Percentiles rank a stretch among this genome's conserved stretches.
Evolutionary conservation across 53 echinoderm and acorn worm species (phyloP).

Genomic region (Pentamera pediparva): DNA sequence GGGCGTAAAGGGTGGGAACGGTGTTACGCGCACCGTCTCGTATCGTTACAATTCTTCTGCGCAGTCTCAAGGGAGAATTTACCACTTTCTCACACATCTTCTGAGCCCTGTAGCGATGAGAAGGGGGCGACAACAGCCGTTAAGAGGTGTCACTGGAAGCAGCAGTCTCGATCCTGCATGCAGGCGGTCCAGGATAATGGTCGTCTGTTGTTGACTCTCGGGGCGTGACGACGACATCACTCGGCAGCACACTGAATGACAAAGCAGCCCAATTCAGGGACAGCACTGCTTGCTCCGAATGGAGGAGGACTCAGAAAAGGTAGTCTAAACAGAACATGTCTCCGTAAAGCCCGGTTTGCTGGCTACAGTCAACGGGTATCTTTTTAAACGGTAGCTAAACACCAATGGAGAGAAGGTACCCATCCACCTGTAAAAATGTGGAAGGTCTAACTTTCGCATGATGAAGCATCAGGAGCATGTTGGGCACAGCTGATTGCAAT

Average conservation of each 20-base stretch:
- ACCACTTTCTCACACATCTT: no score
- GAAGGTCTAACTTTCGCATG: conserved; percentile 23
- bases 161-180: no score
- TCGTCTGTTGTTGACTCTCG: conserved; percentile 39
- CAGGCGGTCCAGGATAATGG: conserved; percentile 48
- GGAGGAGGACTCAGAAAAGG: conserved; percentile 47
- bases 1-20: no score
- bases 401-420: neutral
- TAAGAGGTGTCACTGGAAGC: conserved; percentile 63
- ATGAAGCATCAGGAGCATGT: conserved; percentile 50
- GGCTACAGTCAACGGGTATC: conserved; percentile 59
- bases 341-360: conserved; percentile 47
- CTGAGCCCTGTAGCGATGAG: conserved; percentile 48
- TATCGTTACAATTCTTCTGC: no score
- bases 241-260: conserved; percentile 49
- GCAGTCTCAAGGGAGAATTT: no score
- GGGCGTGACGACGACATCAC: conserved; percentile 37
- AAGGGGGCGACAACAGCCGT: conserved; percentile 48
- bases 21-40: no score
- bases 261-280: conserved; percentile 38
- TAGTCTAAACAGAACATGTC: conserved; percentile 57
- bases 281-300: conserved; percentile 55
- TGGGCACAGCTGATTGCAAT: no score
- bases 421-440: conserved; percentile 9
- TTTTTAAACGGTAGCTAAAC: conserved; percentile 32